Percentiles rank a stretch among this genome's conserved stretches.
Evolutionary conservation across 2,113 vertebrate species (phyloP).

Genomic region (Callorhinus ursinus): DNA sequence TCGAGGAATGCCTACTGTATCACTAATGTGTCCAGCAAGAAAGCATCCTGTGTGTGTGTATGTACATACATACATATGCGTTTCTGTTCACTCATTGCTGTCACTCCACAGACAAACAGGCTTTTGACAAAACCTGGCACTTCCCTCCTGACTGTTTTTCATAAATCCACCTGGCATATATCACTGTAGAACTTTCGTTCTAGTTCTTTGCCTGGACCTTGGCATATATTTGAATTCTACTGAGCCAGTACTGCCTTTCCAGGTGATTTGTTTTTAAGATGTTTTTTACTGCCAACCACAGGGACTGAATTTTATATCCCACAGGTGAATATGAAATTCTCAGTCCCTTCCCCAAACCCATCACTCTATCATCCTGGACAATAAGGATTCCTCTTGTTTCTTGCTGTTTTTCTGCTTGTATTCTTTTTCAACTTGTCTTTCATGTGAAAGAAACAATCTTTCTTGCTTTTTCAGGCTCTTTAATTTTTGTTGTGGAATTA

Average conservation of each 20-base stretch:
- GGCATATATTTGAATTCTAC: neutral
- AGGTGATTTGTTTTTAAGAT: neutral
- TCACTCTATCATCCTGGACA: neutral
- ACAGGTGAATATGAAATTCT: neutral
- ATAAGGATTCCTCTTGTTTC: neutral
- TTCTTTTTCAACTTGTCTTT: neutral
- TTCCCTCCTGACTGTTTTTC: neutral
- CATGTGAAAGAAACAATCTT: neutral
- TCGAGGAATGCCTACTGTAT: neutral
- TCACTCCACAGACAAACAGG: neutral
- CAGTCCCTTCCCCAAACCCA: neutral
- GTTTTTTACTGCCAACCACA: neutral
- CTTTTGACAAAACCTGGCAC: conserved; percentile 19
- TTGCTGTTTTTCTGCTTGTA: neutral
- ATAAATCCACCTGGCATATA: neutral
- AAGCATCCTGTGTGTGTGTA: neutral
- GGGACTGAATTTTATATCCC: neutral
- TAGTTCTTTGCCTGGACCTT: conserved; percentile 15
- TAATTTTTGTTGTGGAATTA: neutral
- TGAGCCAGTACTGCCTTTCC: neutral
- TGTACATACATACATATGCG: neutral
- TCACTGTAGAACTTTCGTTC: neutral
- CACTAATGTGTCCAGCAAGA: neutral
- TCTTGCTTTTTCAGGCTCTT: neutral
- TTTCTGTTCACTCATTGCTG: neutral